A percentile compares a stretch with the other conserved stretches of the same genome.
Conservation (phyloP, 2,888 invertebrate species). For the Parasteatoda lunata region DNA sequence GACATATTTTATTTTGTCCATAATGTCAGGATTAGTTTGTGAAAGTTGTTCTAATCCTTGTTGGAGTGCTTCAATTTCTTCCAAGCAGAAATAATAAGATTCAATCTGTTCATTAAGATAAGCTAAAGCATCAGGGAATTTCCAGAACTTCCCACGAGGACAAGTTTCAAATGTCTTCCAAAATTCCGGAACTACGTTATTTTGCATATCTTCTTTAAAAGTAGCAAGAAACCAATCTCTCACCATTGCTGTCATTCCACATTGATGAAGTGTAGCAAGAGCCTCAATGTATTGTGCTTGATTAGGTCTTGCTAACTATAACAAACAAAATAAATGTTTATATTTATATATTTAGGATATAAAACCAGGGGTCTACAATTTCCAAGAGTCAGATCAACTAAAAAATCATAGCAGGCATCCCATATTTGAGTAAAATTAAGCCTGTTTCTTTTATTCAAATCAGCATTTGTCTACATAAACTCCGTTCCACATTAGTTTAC, state of each 20-base stretch:
- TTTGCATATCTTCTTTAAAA: constrained; percentile 54
- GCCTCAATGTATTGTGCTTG: constrained; percentile 36
- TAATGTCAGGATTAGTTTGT: constrained; percentile 27
- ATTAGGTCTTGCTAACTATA: not conserved
- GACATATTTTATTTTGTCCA: constrained; percentile 6
- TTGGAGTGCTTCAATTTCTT: constrained; percentile 46
- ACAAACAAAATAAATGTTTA: not conserved
- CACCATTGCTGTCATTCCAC: constrained; percentile 60
- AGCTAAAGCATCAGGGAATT: constrained; percentile 53
- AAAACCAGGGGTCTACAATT: too few relatives aligned
- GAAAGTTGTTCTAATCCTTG: constrained; percentile 31
- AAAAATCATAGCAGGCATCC: too few relatives aligned
- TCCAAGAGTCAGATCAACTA: too few relatives aligned
- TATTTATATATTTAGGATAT: not conserved
- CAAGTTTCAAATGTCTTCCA: constrained; percentile 51
- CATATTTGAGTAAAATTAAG: too few relatives aligned
- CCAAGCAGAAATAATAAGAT: constrained; percentile 44
- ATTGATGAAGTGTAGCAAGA: constrained; percentile 44
- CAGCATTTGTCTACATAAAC: too few relatives aligned
- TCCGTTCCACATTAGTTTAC: too few relatives aligned
- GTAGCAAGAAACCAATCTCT: constrained; percentile 56
- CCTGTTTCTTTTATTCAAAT: too few relatives aligned
- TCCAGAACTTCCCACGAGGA: constrained; percentile 31
- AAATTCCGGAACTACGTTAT: constrained; percentile 57
- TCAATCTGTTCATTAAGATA: constrained; percentile 34